Base-by-base conservation (phyloP, 2,888 invertebrate genomes). In the Oscheius sp. region DNA sequence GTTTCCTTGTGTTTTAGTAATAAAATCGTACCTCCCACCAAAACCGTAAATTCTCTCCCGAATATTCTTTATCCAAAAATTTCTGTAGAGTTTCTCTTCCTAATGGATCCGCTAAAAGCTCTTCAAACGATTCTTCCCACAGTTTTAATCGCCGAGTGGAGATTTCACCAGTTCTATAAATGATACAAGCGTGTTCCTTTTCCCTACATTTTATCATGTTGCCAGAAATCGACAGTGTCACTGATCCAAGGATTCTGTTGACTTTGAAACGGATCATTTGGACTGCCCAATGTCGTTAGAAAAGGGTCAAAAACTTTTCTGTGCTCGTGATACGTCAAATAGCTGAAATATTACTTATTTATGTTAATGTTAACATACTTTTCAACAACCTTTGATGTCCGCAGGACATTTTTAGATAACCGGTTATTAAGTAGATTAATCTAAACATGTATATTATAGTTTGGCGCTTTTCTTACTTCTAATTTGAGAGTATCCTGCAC, bases 1-100 rank as follows among this genome's bases (percentile, higher is more conserved):
- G 22, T 3, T 22, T 22, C 22, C 9, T 17, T n/a, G 28, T 26
- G 4, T 22, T 2, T 9, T 5, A 17, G 12, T 12, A 8, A 28
- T 6, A 17, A 14, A 9, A 26, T 28, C 70, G 41, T 28, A 81
- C 82, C 71, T 84, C 84, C 84, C 81, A 82, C 84, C 84, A 84
- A 65, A 84, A 95, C 94, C 94, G 94, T 82, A 98, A 90, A 89
- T 98, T 98, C 90, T 98, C 98, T 51, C 94, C 94, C 84, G 95
- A 95, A 88, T 97, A 98, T 89, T 98, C 97, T 87, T 97, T 98
- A 86, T 94, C 93, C 54, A 98, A 90, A 88, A 98, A 98, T 86
- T 91, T 92, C 73, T 92, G 92, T 88, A 99, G 96, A 88, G 97
- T 96, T 64, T 98, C 97, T 77, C 93, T 90, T 2, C 98, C 98